Conservation (phyloP, 2,113 vertebrate genomes). For the Sylvia atricapilla region DNA sequence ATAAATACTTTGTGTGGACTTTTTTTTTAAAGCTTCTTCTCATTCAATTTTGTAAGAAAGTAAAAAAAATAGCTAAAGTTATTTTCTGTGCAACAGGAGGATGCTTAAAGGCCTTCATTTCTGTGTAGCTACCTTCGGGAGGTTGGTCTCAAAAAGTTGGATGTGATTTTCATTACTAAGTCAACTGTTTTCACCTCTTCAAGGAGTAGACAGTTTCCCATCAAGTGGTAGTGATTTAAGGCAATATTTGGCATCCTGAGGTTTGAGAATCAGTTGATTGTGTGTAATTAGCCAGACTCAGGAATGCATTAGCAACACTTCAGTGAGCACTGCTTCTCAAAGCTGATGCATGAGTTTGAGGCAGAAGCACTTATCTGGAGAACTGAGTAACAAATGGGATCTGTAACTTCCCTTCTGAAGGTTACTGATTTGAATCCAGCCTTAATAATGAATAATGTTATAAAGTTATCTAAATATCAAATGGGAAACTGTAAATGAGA, state of each 20-base stretch:
- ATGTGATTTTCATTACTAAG: conserved; percentile 4
- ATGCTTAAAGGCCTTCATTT: neutral
- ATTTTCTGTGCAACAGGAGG: neutral
- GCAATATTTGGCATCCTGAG: conserved; percentile 8
- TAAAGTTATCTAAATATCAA: neutral
- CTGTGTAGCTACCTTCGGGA: neutral
- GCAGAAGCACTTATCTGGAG: conserved; percentile 12
- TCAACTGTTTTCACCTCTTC: conserved; percentile 14
- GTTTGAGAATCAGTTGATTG: conserved; percentile 41
- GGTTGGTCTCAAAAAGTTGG: neutral
- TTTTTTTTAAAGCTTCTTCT: neutral
- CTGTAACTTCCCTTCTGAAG: conserved; percentile 3
- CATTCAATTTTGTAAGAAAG: neutral
- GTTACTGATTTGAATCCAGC: neutral
- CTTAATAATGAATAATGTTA: neutral
- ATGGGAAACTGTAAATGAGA: neutral
- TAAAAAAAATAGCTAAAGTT: neutral
- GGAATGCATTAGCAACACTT: conserved; percentile 12
- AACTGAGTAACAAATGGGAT: conserved; percentile 12
- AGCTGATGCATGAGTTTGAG: conserved; percentile 8
- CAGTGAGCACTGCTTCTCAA: neutral
- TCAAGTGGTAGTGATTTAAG: conserved; percentile 38
- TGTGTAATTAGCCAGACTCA: conserved; percentile 40
- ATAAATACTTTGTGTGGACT: neutral
- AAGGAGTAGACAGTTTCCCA: conserved; percentile 20